phyloP scores from a whole-genome alignment of 1,140 invertebrate species.

The Brachionus rubens region DNA sequence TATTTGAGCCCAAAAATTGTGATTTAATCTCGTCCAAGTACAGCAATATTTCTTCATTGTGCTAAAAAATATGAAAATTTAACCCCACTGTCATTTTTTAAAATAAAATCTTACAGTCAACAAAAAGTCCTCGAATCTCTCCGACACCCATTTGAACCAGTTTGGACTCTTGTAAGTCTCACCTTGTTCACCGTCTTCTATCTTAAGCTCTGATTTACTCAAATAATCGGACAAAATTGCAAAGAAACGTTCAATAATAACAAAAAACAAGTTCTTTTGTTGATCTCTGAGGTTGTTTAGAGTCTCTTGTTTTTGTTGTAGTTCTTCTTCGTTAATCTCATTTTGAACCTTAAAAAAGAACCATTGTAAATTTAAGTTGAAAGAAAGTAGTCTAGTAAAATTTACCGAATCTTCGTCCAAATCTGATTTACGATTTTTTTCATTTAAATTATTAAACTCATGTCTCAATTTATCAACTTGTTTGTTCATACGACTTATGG shows the following conservation, averaged over 20 bases:
- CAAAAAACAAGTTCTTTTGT: conserved; percentile 39
- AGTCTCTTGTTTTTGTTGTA: conserved; percentile 20
- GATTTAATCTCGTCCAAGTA: conserved; percentile 25
- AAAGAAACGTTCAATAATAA: conserved; percentile 28
- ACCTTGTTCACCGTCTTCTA: conserved; percentile 12
- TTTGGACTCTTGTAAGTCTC: conserved; percentile 21
- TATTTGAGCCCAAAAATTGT: conserved; percentile 7
- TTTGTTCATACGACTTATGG: conserved; percentile 88
- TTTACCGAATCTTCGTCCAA: neutral
- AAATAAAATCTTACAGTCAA: conserved; percentile 3
- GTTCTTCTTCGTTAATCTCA: conserved; percentile 43
- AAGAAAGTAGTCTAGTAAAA: neutral
- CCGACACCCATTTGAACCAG: conserved; percentile 39
- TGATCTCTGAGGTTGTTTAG: conserved; percentile 24
- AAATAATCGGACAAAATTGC: conserved; percentile 31
- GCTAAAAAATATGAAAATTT: conserved; percentile 17
- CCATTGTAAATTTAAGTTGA: too few species aligned
- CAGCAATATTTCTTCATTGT: conserved; percentile 34
- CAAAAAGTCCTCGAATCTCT: conserved; percentile 42
- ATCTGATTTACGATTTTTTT: conserved; percentile 18
- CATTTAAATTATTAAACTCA: conserved; percentile 40
- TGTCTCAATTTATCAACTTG: conserved; percentile 75
- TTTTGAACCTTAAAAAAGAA: neutral
- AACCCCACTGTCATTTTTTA: neutral
- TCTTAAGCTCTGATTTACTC: neutral